Evolutionary conservation across 2,888 invertebrate genomes (phyloP), one percentile per base, ranked within the genome.

Genomic region (Netelia fuscicornis): DNA sequence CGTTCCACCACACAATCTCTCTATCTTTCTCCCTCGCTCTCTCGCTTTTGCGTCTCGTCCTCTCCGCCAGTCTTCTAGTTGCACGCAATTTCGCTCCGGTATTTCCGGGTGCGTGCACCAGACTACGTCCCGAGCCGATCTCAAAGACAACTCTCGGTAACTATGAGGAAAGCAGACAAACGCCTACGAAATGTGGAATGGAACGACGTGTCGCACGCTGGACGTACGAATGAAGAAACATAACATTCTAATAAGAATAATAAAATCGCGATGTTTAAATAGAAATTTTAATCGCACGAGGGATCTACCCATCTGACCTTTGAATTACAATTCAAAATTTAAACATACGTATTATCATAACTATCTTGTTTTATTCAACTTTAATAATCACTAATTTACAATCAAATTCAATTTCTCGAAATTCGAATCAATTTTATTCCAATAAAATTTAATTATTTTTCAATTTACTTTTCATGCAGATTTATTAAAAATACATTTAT

Each of bases 81-180:
- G 86, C 87, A 86, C 86, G 84, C 86, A 86, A 87, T 87, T 87
- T 87, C 87, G 81, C 84, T 78, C 81, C 79, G 84, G 84, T 79
- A 83, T 83, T 87, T 86, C 87, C 84, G 87, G 86, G 87, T 86
- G 80, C 84, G 71, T 72, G 79, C 81, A 71, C 85, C 82, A 82
- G 79, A 80, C 85, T 72, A 67, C 75, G 75, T 76, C 80, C 71
- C 75, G 64, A 79, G 64, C 60, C 58, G 30, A 20, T 79, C 79
- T 85, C 79, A 75, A 78, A 82, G 75, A 72, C 67, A 54, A 67
- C 60, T 76, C 78, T 78, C 67, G 78, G 72, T 58, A 82, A 78
- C 81, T 78, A 76, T 37, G 80, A 80, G 80, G 30, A 54, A 56
- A 70, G 60, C 56, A 67, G 71, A 80, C 82, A 80, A 82, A 85